Evolutionary conservation across 2,797 vertebrate genomes (phyloP).

Genomic region (Yasuhikotakia modesta): DNA sequence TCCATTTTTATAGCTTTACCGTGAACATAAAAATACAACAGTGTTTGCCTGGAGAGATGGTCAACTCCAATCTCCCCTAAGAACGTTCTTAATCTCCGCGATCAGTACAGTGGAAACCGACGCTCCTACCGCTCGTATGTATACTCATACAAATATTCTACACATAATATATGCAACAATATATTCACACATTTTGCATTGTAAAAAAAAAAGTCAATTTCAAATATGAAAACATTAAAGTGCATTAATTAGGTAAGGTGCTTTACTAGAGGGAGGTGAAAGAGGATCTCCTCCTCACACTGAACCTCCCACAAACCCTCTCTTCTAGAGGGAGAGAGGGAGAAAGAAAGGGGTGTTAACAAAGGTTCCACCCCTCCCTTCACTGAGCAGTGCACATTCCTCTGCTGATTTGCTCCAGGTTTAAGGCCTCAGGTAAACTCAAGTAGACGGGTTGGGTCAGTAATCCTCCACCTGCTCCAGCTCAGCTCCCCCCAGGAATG

Average conservation of each 20-base stretch:
- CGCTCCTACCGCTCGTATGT: slow-evolving; percentile 32
- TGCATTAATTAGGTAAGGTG: slow-evolving; percentile 79
- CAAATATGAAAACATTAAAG: slow-evolving; percentile 74
- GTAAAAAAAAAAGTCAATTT: slow-evolving; percentile 59
- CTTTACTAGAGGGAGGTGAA: slow-evolving; percentile 66
- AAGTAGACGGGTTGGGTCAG: slow-evolving; percentile 70
- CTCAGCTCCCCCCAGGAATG: slow-evolving; percentile 72
- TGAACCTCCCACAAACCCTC: slow-evolving; percentile 39
- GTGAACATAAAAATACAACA: slow-evolving; percentile 59
- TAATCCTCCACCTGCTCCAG: slow-evolving; percentile 81
- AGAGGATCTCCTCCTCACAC: slow-evolving; percentile 43
- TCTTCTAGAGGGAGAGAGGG: slow-evolving; percentile 45
- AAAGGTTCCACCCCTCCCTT: slow-evolving; percentile 3
- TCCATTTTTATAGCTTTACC: slow-evolving; percentile 62
- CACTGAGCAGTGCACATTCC: slow-evolving; percentile 67
- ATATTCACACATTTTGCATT: slow-evolving; percentile 59
- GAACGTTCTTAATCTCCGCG: slow-evolving; percentile 5
- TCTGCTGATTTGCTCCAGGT: slow-evolving; percentile 63
- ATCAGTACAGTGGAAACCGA: neutral
- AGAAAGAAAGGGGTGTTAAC: slow-evolving; percentile 59
- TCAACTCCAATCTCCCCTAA: slow-evolving; percentile 17
- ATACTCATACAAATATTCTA: slow-evolving; percentile 58
- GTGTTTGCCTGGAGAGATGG: slow-evolving; percentile 60
- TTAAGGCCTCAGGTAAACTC: slow-evolving; percentile 67
- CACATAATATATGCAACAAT: slow-evolving; percentile 60